Conservation (phyloP, 2,797 vertebrate species). For the Oryzias dopingdopingensis region DNA sequence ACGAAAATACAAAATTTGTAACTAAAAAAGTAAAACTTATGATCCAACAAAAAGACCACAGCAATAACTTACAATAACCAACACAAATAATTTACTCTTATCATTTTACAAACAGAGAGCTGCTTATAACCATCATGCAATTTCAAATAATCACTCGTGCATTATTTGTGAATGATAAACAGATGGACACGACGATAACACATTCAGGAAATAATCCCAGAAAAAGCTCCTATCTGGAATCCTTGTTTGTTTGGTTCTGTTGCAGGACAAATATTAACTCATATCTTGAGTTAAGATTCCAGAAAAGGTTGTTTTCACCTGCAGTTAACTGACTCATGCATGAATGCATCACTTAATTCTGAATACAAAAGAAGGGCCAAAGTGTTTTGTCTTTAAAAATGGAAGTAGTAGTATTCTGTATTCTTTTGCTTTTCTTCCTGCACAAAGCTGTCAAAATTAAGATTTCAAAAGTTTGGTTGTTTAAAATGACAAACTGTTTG, state of each 20-base stretch:
- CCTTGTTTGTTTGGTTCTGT: not conserved
- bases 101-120: constrained; percentile 11
- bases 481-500: not conserved
- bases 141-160: not conserved
- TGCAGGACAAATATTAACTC: constrained; percentile 8
- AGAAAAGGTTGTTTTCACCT: too few species aligned
- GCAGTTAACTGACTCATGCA: not conserved
- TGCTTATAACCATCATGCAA: not conserved
- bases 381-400: not conserved
- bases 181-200: constrained; percentile 12
- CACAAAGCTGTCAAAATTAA: too few species aligned
- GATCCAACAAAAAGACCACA: constrained; percentile 31
- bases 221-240: constrained; percentile 16
- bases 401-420: too few species aligned
- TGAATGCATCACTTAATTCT: not conserved
- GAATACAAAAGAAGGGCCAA: not conserved
- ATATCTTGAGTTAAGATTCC: not conserved
- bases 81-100: constrained; percentile 23
- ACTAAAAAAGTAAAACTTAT: constrained; percentile 3
- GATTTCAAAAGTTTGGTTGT: not conserved
- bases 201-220: constrained; percentile 7
- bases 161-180: constrained; percentile 19
- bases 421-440: too few species aligned
- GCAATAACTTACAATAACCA: constrained; percentile 56
- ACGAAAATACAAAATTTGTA: constrained; percentile 19